phyloP scores from a whole-genome alignment of 2,888 invertebrate genomes.

The Drosophila heteroneura region DNA sequence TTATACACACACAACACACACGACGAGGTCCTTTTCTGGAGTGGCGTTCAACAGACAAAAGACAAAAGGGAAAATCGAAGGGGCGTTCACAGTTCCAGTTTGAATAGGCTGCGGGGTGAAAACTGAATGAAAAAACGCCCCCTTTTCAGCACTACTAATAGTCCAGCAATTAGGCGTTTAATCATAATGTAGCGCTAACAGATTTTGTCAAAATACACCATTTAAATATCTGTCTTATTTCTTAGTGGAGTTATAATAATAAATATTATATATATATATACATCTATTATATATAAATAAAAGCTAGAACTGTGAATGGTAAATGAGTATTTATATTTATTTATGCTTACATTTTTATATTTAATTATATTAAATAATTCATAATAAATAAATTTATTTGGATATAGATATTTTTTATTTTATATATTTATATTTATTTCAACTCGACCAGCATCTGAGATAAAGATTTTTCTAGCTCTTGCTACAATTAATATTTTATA shows the following conservation, averaged over 20 bases:
- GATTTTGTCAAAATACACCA: slow-evolving; percentile 50
- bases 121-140: slow-evolving; percentile 41
- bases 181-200: slow-evolving; percentile 42
- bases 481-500: no score
- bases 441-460: no score
- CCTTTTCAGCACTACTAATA: slow-evolving; percentile 59
- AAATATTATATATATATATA: neutral
- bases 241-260: neutral
- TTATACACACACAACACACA: slow-evolving; percentile 9
- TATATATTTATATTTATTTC: neutral
- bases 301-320: neutral
- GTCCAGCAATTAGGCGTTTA: slow-evolving; percentile 63
- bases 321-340: neutral
- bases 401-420: neutral
- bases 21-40: slow-evolving; percentile 32
- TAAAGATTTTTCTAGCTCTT: no score
- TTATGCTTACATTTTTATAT: neutral
- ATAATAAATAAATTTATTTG: neutral
- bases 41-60: slow-evolving; percentile 16
- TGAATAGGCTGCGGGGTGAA: neutral
- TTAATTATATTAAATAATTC: neutral
- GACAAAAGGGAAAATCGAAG: slow-evolving; percentile 10
- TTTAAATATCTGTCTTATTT: slow-evolving; percentile 14
- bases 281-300: neutral
- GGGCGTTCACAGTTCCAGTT: slow-evolving; percentile 35